Conservation (phyloP, 2,113 vertebrate genomes). For the Origma solitaria region DNA sequence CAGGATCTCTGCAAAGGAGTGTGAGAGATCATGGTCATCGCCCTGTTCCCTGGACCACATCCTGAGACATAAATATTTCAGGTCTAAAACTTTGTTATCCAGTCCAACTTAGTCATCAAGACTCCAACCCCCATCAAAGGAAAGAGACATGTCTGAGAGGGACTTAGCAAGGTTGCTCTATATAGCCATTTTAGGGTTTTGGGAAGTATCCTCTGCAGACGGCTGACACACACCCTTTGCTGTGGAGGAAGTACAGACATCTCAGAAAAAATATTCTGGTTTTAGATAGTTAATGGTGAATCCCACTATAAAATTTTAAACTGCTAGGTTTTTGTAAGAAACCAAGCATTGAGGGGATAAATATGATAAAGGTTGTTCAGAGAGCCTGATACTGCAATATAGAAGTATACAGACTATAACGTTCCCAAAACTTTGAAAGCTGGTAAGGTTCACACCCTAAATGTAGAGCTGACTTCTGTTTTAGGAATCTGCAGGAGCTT, state of each 20-base stretch:
- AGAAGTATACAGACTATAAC: not conserved
- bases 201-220: not conserved
- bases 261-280: not conserved
- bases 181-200: not conserved
- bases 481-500: not conserved
- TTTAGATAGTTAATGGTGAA: not conserved
- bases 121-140: not conserved
- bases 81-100: not conserved
- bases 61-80: not conserved
- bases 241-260: not conserved
- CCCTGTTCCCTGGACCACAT: not conserved
- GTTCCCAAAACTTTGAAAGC: not conserved
- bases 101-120: not conserved
- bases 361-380: not conserved
- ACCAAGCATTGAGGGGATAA: not conserved
- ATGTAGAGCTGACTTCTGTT: not conserved
- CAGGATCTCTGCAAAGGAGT: not conserved
- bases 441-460: not conserved
- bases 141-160: not conserved
- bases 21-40: not conserved
- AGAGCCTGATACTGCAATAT: not conserved
- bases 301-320: not conserved
- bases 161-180: not conserved
- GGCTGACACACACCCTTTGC: not conserved
- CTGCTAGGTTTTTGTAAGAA: not conserved